phyloP scores from a whole-genome alignment of 1,140 invertebrate species.

The Xylocopa sonorina region DNA sequence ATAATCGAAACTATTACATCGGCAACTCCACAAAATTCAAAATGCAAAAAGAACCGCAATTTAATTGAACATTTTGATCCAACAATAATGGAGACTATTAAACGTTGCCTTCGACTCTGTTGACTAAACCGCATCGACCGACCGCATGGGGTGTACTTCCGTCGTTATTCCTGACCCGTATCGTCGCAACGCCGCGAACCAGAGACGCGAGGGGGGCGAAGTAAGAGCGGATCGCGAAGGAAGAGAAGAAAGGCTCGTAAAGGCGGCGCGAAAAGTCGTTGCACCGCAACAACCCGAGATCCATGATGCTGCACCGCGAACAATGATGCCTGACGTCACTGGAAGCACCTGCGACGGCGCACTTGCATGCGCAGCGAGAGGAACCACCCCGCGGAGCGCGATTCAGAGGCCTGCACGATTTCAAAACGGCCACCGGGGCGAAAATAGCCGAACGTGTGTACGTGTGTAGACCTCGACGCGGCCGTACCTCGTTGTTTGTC shows the following conservation, averaged over 20 bases:
- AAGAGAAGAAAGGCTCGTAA: slow-evolving; percentile 64
- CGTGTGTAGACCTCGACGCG: not conserved
- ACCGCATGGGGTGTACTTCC: no score
- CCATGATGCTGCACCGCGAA: slow-evolving; percentile 36
- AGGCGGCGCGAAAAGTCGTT: slow-evolving; percentile 43
- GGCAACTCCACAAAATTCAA: no score
- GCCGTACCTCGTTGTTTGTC: not conserved
- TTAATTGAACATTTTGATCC: no score
- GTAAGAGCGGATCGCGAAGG: slow-evolving; percentile 45
- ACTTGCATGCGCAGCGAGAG: slow-evolving; percentile 17
- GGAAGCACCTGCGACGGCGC: slow-evolving; percentile 51
- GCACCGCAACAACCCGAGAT: slow-evolving; percentile 32
- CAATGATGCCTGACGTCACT: slow-evolving; percentile 60
- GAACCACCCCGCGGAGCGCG: not conserved
- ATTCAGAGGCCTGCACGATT: slow-evolving; percentile 2
- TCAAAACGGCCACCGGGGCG: slow-evolving; percentile 15
- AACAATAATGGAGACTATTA: no score
- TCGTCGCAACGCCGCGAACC: not conserved
- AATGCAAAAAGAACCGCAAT: no score
- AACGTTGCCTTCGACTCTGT: no score
- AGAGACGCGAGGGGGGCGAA: not conserved
- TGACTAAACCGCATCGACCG: no score
- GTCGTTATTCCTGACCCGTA: not conserved
- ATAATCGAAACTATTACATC: no score
- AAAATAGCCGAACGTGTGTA: not conserved